Evolutionary conservation across 2,113 vertebrate species (phyloP).

Genomic region (Psephotus haematonotus): DNA sequence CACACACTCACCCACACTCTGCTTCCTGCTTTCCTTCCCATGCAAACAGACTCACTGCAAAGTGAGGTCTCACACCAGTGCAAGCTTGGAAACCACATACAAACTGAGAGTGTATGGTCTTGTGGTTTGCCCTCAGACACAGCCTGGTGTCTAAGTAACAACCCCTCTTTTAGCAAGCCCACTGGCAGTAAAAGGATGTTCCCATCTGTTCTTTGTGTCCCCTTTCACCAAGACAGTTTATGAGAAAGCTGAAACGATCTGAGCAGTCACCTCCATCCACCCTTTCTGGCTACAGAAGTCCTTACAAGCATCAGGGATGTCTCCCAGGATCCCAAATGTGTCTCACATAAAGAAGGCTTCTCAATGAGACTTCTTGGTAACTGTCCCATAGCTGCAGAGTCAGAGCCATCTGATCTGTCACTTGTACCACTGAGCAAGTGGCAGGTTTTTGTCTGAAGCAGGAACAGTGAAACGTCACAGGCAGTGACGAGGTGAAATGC

Average conservation of each 20-base stretch:
- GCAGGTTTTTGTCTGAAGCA: not conserved
- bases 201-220: not conserved
- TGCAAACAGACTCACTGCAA: not conserved
- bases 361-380: not conserved
- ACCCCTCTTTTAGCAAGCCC: not conserved
- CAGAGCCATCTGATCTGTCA: not conserved
- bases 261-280: not conserved
- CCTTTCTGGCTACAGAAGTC: not conserved
- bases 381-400: not conserved
- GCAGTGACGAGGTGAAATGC: not conserved
- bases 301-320: not conserved
- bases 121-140: not conserved
- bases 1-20: not conserved
- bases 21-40: not conserved
- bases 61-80: fast-evolving
- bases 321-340: not conserved
- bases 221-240: not conserved
- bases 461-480: not conserved
- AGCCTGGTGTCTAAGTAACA: not conserved
- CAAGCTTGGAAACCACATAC: not conserved
- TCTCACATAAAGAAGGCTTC: not conserved
- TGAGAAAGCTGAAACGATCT: not conserved
- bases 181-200: not conserved
- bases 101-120: not conserved
- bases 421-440: not conserved